Conservation (phyloP, 2,797 vertebrate genomes). For the Sitta carolinensis region DNA sequence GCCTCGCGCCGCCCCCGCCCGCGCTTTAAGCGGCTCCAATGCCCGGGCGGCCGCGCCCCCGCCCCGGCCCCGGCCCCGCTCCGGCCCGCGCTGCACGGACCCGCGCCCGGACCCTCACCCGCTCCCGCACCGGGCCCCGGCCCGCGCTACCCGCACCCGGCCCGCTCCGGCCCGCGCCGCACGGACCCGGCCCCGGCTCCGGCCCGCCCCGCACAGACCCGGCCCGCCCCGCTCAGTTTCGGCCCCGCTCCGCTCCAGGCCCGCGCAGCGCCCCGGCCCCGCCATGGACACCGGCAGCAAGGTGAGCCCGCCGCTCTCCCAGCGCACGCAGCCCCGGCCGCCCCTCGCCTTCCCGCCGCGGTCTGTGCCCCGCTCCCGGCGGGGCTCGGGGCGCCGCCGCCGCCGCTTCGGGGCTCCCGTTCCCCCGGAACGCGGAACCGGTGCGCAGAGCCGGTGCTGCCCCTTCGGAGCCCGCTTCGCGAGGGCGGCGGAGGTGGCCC, state of each 20-base stretch:
- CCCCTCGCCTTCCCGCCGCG: not conserved
- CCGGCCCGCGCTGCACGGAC: too few species aligned
- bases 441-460: rapidly evolving
- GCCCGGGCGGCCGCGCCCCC: not conserved
- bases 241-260: too few species aligned
- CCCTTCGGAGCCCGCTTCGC: too few species aligned
- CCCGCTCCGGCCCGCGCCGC: too few species aligned
- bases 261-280: not conserved
- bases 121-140: too few species aligned
- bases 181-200: too few species aligned
- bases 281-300: constrained; percentile 21
- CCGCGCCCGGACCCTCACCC: too few species aligned
- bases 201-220: too few species aligned
- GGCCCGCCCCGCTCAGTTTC: too few species aligned
- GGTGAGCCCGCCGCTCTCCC: not conserved
- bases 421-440: not conserved
- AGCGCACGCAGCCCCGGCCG: too few species aligned
- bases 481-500: not conserved
- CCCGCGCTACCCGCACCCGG: too few species aligned
- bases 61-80: not conserved
- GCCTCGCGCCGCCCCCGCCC: not conserved
- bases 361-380: not conserved
- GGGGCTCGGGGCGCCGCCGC: too few species aligned
- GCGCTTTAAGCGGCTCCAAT: not conserved
- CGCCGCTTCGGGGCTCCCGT: not conserved